phyloP scores from a whole-genome alignment of 2,888 invertebrate genomes.

The Opisthograptis luteolata region DNA sequence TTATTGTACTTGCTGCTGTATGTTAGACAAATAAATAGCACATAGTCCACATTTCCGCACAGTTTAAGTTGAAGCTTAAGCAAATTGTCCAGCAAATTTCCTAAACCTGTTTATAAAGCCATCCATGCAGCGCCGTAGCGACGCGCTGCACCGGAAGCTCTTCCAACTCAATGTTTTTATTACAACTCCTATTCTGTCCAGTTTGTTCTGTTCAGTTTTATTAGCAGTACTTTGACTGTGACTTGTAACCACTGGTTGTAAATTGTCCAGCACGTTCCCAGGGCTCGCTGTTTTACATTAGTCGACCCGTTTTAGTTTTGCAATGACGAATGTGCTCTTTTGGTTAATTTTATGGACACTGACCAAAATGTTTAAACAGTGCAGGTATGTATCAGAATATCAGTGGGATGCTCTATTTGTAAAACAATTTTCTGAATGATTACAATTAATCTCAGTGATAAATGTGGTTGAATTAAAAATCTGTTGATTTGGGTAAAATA shows the following conservation, averaged over 20 bases:
- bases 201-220: conserved; percentile 6
- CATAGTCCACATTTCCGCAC: background rate
- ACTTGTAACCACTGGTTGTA: background rate
- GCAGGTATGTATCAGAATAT: too few relatives aligned
- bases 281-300: background rate
- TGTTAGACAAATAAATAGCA: too few relatives aligned
- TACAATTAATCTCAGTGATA: too few relatives aligned
- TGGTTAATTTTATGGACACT: background rate
- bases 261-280: background rate
- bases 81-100: conserved; percentile 5
- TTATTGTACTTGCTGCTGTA: too few relatives aligned
- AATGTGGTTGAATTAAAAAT: too few relatives aligned
- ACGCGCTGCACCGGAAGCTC: conserved; percentile 2
- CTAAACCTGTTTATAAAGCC: conserved; percentile 16
- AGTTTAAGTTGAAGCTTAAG: too few relatives aligned
- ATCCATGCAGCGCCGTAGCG: background rate
- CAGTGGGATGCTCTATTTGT: too few relatives aligned
- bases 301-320: background rate
- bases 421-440: too few relatives aligned
- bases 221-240: conserved; percentile 3
- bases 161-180: conserved; percentile 7
- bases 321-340: background rate
- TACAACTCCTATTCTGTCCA: background rate
- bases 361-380: background rate
- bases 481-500: too few relatives aligned